These are phyloP conservation scores for Ophion ventricosus DNA, from an alignment of 2,888 invertebrate genomes.

Conservation along the genomic window DNA sequence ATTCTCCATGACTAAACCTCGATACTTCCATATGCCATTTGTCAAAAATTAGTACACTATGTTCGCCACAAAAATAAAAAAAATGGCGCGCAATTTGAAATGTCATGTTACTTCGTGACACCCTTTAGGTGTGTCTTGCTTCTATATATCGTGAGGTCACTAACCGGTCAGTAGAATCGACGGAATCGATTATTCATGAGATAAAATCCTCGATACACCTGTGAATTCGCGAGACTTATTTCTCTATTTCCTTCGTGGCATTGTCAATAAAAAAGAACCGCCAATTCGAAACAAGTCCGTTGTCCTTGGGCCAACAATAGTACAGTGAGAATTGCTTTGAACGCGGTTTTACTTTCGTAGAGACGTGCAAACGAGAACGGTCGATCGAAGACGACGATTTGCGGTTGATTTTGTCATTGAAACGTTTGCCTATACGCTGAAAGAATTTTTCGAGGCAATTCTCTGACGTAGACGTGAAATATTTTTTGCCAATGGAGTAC, in stretches of 20 bases:
- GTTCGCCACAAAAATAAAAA: too few relatives aligned
- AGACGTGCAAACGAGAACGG: neutral
- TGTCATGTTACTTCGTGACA: too few relatives aligned
- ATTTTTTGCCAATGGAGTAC: too few relatives aligned
- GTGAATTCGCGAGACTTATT: constrained; percentile 43
- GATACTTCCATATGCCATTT: too few relatives aligned
- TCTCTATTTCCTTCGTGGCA: constrained; percentile 15
- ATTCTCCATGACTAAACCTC: too few relatives aligned
- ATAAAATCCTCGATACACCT: constrained; percentile 52
- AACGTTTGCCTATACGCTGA: too few relatives aligned
- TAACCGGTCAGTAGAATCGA: constrained; percentile 48
- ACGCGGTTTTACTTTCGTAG: neutral
- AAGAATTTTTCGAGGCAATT: too few relatives aligned
- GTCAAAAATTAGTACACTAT: too few relatives aligned
- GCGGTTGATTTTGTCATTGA: too few relatives aligned
- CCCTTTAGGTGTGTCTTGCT: neutral
- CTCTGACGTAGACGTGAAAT: too few relatives aligned
- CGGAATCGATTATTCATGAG: constrained; percentile 66
- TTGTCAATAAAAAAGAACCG: constrained; percentile 7
- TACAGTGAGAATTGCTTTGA: constrained; percentile 16
- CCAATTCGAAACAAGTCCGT: neutral
- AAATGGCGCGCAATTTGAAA: too few relatives aligned
- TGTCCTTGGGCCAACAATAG: constrained; percentile 9
- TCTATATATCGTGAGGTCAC: neutral
- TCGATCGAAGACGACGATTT: neutral